Evolutionary conservation across 2,113 vertebrate species (phyloP), one percentile per base, ranked within the genome.

Genomic region (Boulengeromyrus knoepffleri): DNA sequence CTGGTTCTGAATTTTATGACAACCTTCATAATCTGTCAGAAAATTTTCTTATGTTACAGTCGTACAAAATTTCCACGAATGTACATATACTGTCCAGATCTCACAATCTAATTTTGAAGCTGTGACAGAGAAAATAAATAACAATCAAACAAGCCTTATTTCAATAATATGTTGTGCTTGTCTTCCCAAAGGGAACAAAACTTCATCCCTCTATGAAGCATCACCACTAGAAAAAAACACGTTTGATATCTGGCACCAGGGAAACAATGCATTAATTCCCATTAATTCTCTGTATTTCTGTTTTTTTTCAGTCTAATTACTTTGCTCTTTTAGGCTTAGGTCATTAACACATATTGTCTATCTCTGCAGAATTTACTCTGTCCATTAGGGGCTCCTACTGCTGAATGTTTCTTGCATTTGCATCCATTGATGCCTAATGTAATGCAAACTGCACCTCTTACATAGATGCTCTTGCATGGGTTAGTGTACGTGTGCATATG

Each of bases 291-390:
- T 39, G 47, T 50, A 27, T 50, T 50, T 53, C 4, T 21, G 24
- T 27, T 56, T 53, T 87, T 84, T 87, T 53, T 36, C 86, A 56
- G 50, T n/a, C n/a, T 42, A 84, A 84, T 84, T 84, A 84, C 80
- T 84, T 84, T 21, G 17, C 12, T 84, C 80, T 46, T 84, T 46
- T 36, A 6, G 24, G n/a, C 27, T 52, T 52, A 50, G 85, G 27
- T 56, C 85, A 87, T 87, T 87, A 87, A 52, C 19, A 50, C 31
- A 87, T 27, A 27, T 31, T 50, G 52, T 53, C 5, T 2, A n/a
- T 87, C 86, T 31, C 86, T 31, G 27, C 50, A 87, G 49, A 87
- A 87, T 87, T 49, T 15, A 19, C 15, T 53, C 4, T 52, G 13
- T 36, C 27, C 27, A 31, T 53, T 52, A 39, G 24, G 31, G 49